Evolutionary conservation across 2,888 invertebrate genomes (phyloP).

Genomic region (Rutpela maculata): DNA sequence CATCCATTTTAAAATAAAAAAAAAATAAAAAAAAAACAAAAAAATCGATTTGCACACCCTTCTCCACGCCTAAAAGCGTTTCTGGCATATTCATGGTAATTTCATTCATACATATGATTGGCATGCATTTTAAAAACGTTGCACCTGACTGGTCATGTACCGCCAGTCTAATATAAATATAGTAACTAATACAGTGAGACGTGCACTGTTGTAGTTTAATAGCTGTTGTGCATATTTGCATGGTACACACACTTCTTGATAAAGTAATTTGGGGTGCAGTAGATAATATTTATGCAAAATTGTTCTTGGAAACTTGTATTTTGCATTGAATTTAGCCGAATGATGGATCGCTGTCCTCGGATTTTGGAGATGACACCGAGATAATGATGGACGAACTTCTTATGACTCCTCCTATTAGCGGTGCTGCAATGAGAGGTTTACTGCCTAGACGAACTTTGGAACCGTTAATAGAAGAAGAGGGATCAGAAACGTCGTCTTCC

Average conservation of each 20-base stretch:
- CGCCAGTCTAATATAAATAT: too few species aligned
- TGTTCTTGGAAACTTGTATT: background rate
- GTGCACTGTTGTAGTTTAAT: too few species aligned
- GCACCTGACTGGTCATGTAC: too few species aligned
- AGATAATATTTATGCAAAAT: background rate
- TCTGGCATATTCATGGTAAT: too few species aligned
- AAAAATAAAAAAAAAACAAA: too few species aligned
- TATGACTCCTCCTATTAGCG: slow-evolving; percentile 86
- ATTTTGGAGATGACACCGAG: slow-evolving; percentile 86
- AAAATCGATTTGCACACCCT: too few species aligned
- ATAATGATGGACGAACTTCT: slow-evolving; percentile 88
- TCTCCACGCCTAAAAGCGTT: too few species aligned
- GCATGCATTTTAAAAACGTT: too few species aligned
- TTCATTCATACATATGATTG: too few species aligned
- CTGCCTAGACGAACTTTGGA: slow-evolving; percentile 86
- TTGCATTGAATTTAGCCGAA: slow-evolving; percentile 62
- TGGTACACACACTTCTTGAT: background rate
- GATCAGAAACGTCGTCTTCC: slow-evolving; percentile 79
- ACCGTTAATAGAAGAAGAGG: slow-evolving; percentile 89
- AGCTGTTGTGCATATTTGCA: slow-evolving; percentile 17
- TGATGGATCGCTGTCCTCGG: slow-evolving; percentile 76
- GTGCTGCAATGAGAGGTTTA: slow-evolving; percentile 82
- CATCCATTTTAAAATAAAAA: too few species aligned
- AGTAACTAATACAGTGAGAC: too few species aligned
- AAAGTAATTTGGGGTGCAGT: background rate